Conservation (phyloP, 2,888 invertebrate genomes). For the Proisotoma minuta region DNA sequence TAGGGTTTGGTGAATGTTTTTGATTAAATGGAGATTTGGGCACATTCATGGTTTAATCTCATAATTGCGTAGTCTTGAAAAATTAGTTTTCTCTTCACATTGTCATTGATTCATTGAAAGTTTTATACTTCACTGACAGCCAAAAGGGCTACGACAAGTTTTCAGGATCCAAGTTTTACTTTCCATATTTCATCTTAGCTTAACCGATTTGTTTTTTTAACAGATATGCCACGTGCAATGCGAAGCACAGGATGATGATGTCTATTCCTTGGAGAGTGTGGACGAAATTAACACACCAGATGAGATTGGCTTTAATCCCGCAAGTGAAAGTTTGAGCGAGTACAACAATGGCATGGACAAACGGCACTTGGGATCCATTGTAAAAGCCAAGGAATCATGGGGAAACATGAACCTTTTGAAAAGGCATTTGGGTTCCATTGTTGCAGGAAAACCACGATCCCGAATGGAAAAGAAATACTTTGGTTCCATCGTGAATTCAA, state of each 20-base stretch:
- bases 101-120: too few relatives aligned
- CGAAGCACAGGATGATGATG: neutral
- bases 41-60: too few relatives aligned
- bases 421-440: conserved; percentile 29
- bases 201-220: too few relatives aligned
- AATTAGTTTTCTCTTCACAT: too few relatives aligned
- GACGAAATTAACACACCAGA: neutral
- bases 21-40: too few relatives aligned
- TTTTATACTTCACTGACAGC: too few relatives aligned
- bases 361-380: conserved; percentile 38
- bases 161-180: too few relatives aligned
- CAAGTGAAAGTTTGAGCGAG: conserved; percentile 16
- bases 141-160: too few relatives aligned
- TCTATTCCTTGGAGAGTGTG: neutral
- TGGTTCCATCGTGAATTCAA: neutral
- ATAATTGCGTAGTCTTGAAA: too few relatives aligned
- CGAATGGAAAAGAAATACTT: conserved; percentile 1
- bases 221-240: neutral
- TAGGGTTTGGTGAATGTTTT: too few relatives aligned
- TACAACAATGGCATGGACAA: conserved; percentile 9
- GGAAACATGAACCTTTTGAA: conserved; percentile 17
- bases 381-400: conserved; percentile 17
- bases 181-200: too few relatives aligned
- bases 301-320: neutral
- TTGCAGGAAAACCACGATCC: conserved; percentile 14